These are phyloP conservation scores for Cheiracanthium punctorium DNA, from an alignment of 2,888 invertebrate genomes.

Conservation along the genomic window DNA sequence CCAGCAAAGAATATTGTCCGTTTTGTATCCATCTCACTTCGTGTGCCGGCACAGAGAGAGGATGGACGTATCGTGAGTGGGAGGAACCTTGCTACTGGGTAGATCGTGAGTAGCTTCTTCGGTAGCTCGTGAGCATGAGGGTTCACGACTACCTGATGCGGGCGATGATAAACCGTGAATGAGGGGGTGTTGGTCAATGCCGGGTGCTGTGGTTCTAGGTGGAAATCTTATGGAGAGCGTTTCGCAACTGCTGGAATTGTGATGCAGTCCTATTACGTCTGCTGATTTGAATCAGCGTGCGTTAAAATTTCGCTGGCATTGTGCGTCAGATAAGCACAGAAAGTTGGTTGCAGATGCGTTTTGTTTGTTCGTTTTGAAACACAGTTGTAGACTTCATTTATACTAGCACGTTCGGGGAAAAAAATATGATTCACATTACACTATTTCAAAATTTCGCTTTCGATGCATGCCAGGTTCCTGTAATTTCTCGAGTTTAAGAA, in stretches of 20 bases:
- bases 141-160: conserved; percentile 56
- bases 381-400: background rate
- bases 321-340: background rate
- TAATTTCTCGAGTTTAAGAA: too few relatives aligned
- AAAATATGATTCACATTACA: too few relatives aligned
- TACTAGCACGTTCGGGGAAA: too few relatives aligned
- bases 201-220: conserved; percentile 21
- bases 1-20: conserved; percentile 31
- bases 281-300: background rate
- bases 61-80: conserved; percentile 58
- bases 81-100: conserved; percentile 54
- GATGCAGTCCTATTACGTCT: background rate
- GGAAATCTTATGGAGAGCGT: background rate
- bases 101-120: conserved; percentile 65
- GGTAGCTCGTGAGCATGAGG: conserved; percentile 58
- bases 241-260: background rate
- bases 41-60: background rate
- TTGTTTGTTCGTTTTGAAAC: background rate
- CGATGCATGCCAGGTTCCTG: background rate
- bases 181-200: conserved; percentile 40
- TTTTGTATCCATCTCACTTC: conserved; percentile 43
- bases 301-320: background rate
- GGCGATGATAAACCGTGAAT: conserved; percentile 21
- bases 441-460: background rate
- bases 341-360: background rate